phyloP scores from a whole-genome alignment of 2,797 vertebrate genomes.

The Alca torda region DNA sequence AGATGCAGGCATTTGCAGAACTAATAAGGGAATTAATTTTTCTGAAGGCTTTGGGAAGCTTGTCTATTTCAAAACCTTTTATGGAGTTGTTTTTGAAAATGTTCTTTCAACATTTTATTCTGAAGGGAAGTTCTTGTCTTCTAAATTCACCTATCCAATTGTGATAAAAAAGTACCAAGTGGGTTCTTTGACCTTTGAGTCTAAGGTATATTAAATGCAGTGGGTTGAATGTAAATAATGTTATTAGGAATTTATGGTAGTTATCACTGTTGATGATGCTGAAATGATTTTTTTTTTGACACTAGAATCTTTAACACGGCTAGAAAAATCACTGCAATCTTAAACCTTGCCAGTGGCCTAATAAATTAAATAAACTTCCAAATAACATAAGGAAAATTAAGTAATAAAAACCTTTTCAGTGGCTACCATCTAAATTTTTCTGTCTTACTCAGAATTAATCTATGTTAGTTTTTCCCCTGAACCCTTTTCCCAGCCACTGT shows the following conservation, averaged over 20 bases:
- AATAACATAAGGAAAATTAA: background rate
- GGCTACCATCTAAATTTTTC: background rate
- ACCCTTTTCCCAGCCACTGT: background rate
- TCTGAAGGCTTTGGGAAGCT: background rate
- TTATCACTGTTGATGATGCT: background rate
- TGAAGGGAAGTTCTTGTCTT: background rate
- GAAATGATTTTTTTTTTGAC: background rate
- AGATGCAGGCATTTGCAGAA: background rate
- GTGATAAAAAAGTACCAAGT: background rate
- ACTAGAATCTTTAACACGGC: background rate
- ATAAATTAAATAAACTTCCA: background rate
- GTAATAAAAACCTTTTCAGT: background rate
- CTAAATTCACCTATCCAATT: background rate
- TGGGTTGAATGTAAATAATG: background rate
- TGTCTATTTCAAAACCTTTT: background rate
- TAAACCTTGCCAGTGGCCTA: background rate
- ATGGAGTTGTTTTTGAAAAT: background rate
- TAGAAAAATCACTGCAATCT: background rate
- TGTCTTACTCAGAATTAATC: background rate
- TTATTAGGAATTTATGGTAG: background rate
- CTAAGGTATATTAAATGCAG: background rate
- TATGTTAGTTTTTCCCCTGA: background rate
- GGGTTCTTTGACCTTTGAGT: background rate
- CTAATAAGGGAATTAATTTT: background rate
- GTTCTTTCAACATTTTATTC: background rate